Base-by-base conservation (phyloP, 2,888 invertebrate species). In the Lycocerus yunnanus region DNA sequence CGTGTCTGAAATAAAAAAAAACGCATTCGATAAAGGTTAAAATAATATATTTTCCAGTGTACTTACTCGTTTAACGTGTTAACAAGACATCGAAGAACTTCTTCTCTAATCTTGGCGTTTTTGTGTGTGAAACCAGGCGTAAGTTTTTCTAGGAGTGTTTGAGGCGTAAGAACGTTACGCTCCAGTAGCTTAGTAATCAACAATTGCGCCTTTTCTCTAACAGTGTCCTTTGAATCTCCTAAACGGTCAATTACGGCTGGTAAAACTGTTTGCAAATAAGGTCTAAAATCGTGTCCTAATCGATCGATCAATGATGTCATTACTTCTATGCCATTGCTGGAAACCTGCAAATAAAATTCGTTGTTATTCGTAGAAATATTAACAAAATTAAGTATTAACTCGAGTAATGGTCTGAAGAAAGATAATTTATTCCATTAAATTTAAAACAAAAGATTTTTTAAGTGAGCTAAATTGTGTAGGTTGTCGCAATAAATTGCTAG, bases 101-200 rank as follows among this genome's bases (percentile, higher is more conserved):
- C 97, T 84, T 98, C 97, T 70, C 97, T 88, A 43, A 98, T 94
- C 89, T 97, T 96, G 83, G 96, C 93, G 86, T 97, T 96, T 88
- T 97, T 97, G 88, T 98, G 97, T 81, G 91, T 90, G 83, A 97
- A 90, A 79, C 89, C 89, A 69, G 90, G 90, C 66, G 89, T 88
- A 74, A 95, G 88, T 84, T 92, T 92, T 80, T 96, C 95, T 80
- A 95, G 89, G 73, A 95, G 88, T 80, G 89, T 88, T 86, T 94
- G 93, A 76, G 91, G 93, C 76, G 89, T 86, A 80, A 92, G 87
- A 76, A 93, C 93, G 76, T 92, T 92, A 78, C 91, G 90, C 86
- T 93, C 93, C 89, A 95, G 91, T 78, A 95, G 87, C 85, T 93
- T 93, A 76, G 93, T 88, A 78, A 95, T 87, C 75, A 95, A 87